Conservation (phyloP, 2,888 invertebrate species). For the Candidula unifasciata region DNA sequence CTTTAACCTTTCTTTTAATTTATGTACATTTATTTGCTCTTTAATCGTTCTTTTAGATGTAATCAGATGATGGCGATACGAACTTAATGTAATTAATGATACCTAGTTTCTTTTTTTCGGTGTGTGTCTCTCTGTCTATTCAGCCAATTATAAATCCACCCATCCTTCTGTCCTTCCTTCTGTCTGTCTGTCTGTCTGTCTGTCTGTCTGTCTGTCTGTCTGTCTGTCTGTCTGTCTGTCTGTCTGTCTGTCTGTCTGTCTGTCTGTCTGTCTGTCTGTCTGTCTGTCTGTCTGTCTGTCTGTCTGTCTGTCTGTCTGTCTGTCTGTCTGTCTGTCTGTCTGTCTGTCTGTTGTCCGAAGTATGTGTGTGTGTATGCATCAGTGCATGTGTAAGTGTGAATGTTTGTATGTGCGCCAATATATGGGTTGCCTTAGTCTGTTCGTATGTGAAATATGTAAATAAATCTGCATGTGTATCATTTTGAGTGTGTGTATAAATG, state of each 20-base stretch:
- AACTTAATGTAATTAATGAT: not conserved
- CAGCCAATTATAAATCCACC: not conserved
- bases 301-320: not conserved
- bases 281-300: not conserved
- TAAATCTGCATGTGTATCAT: too few species aligned
- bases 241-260: not conserved
- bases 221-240: not conserved
- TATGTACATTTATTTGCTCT: not conserved
- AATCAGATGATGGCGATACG: too few species aligned
- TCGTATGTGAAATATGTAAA: too few species aligned
- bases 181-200: not conserved
- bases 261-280: not conserved
- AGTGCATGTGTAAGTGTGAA: not conserved
- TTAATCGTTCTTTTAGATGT: not conserved
- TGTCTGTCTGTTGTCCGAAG: not conserved
- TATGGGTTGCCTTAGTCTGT: too few species aligned
- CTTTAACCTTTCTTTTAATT: not conserved
- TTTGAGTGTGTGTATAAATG: too few species aligned
- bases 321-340: not conserved
- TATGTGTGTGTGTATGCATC: not conserved
- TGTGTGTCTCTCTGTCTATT: not conserved
- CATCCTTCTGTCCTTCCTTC: constrained; percentile 1
- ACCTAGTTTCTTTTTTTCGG: not conserved
- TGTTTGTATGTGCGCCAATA: too few species aligned
- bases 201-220: not conserved